A percentile compares a stretch with the other conserved stretches of the same genome.
Evolutionary conservation across 2,888 invertebrate genomes (phyloP).

Genomic region (Iselma pallidipennis): DNA sequence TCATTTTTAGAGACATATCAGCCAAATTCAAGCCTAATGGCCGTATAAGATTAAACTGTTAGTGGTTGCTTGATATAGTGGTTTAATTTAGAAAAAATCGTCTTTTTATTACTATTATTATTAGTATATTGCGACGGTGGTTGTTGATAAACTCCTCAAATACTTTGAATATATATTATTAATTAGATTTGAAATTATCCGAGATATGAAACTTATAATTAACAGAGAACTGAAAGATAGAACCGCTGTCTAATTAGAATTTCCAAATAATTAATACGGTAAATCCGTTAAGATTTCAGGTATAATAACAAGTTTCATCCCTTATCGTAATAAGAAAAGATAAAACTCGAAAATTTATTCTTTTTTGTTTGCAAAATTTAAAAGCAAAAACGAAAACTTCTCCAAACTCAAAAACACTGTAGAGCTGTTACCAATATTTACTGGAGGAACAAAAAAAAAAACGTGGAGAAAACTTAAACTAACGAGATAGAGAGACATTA

Average conservation of each 20-base stretch:
- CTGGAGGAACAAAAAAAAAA: neutral
- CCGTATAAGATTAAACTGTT: too few species aligned
- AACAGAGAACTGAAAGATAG: too few species aligned
- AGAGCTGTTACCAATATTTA: too few species aligned
- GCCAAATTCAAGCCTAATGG: too few species aligned
- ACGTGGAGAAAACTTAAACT: neutral
- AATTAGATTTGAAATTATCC: neutral
- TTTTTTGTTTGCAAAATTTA: neutral
- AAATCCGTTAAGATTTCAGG: neutral
- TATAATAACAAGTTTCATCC: neutral
- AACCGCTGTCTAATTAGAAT: neutral
- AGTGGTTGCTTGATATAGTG: too few species aligned
- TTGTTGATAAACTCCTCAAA: neutral
- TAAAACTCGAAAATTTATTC: neutral
- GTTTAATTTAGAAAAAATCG: too few species aligned
- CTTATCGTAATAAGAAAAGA: neutral
- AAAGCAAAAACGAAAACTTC: neutral
- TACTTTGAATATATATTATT: neutral
- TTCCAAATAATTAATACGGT: neutral
- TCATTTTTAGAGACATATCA: too few species aligned
- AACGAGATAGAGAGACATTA: too few species aligned
- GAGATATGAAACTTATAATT: neutral
- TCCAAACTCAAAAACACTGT: too few species aligned
- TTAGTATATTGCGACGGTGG: too few species aligned
- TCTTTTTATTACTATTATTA: too few species aligned